Conservation (phyloP, 1,140 invertebrate genomes). For the Trachelipus rathkii region DNA sequence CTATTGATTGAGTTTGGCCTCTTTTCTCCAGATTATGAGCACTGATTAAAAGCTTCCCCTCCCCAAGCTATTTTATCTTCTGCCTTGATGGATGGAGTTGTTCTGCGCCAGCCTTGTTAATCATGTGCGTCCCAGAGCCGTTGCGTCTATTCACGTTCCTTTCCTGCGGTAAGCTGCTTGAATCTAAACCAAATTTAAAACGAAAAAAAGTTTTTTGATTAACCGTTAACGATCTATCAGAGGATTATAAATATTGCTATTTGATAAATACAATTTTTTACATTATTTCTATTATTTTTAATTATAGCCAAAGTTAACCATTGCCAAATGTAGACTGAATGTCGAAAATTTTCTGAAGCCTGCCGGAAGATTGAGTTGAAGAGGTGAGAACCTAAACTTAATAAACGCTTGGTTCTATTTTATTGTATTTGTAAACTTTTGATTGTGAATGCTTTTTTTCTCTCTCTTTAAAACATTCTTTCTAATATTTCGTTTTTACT, state of each 20-base stretch:
- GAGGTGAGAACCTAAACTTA: slow-evolving; percentile 67
- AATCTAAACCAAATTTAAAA: too few species aligned
- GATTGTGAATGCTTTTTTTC: slow-evolving; percentile 7
- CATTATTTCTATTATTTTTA: too few species aligned
- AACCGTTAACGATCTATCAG: too few species aligned
- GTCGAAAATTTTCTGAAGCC: slow-evolving; percentile 94
- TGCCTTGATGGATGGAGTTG: slow-evolving; percentile 82
- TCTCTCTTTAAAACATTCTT: neutral
- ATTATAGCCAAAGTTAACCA: slow-evolving; percentile 79
- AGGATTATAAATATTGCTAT: neutral
- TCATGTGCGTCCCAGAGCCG: slow-evolving; percentile 79
- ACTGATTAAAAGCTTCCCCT: slow-evolving; percentile 78
- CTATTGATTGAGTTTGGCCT: slow-evolving; percentile 28
- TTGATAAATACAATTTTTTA: neutral
- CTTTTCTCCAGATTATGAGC: slow-evolving; percentile 76
- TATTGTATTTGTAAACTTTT: neutral
- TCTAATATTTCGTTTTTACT: neutral
- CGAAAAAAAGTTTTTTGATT: too few species aligned
- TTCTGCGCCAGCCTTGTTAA: slow-evolving; percentile 90
- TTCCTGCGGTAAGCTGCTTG: slow-evolving; percentile 79
- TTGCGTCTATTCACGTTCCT: slow-evolving; percentile 89
- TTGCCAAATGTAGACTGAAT: slow-evolving; percentile 87
- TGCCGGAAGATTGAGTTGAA: slow-evolving; percentile 85
- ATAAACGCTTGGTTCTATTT: neutral
- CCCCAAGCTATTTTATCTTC: slow-evolving; percentile 85